phyloP scores from a whole-genome alignment of 2,113 vertebrate species.

The Vanacampus margaritifer region DNA sequence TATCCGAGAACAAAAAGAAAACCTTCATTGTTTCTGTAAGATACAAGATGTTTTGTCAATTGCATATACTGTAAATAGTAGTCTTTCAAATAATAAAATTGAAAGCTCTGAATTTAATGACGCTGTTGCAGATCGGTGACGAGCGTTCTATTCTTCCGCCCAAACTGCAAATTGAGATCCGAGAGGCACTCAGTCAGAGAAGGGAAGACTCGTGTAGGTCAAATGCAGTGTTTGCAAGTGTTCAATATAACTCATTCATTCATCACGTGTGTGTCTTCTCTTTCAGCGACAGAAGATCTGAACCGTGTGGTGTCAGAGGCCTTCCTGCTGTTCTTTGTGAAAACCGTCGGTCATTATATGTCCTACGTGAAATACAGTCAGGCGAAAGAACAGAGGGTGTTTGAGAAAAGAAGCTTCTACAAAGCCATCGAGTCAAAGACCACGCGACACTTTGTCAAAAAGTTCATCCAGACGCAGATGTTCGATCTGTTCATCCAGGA shows the following conservation, averaged over 20 bases:
- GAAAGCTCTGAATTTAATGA: not conserved
- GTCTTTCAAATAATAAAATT: not conserved
- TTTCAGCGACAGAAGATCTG: constrained; percentile 80
- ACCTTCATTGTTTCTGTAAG: constrained; percentile 80
- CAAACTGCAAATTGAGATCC: constrained; percentile 82
- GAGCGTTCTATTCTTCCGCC: constrained; percentile 82
- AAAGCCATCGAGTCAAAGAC: constrained; percentile 80
- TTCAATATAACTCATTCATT: not conserved
- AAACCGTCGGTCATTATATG: constrained; percentile 80
- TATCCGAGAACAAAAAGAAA: constrained; percentile 72
- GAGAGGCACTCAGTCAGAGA: constrained; percentile 55
- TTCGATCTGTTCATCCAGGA: constrained; percentile 95
- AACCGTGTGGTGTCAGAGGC: constrained; percentile 83
- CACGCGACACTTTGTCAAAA: constrained; percentile 82
- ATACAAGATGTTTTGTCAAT: too few relatives aligned
- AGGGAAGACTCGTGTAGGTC: constrained; percentile 59
- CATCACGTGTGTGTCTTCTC: not conserved
- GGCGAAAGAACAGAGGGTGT: constrained; percentile 46
- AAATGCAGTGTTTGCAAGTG: not conserved
- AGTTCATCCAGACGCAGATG: constrained; percentile 89
- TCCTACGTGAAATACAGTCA: constrained; percentile 69
- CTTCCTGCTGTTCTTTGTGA: constrained; percentile 89
- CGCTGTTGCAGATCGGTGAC: constrained; percentile 76
- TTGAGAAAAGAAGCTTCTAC: constrained; percentile 84
- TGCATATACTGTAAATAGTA: too few relatives aligned